These are phyloP conservation scores for Leucosticte australis DNA, from an alignment of 2,113 vertebrate species.

Conservation along the genomic window DNA sequence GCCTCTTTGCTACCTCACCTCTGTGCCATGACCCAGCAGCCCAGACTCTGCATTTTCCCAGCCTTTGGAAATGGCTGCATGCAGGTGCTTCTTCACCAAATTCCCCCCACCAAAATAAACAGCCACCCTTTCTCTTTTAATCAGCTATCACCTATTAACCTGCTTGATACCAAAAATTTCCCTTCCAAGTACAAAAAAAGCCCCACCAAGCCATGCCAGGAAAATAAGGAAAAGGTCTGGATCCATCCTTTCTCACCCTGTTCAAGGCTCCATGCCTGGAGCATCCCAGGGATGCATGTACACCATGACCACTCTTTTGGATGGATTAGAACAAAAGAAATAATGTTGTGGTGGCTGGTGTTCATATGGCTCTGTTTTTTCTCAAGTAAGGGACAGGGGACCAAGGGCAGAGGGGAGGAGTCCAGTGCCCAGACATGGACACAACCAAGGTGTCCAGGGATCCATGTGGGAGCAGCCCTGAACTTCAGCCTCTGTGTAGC, in stretches of 20 bases:
- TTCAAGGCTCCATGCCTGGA: neutral
- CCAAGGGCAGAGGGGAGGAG: neutral
- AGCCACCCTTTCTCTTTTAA: neutral
- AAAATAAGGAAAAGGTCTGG: neutral
- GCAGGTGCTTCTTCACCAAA: neutral
- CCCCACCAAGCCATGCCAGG: neutral
- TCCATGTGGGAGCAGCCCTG: neutral
- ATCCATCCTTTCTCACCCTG: neutral
- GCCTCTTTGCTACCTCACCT: neutral
- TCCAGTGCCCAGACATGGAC: fast-evolving
- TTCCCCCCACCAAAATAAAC: neutral
- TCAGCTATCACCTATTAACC: neutral
- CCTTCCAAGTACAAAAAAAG: neutral
- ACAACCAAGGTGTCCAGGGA: neutral
- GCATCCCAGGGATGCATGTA: fast-evolving
- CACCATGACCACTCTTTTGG: neutral
- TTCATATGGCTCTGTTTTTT: neutral
- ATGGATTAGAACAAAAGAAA: neutral
- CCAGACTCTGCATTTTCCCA: fast-evolving
- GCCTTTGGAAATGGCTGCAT: neutral
- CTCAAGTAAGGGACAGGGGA: neutral
- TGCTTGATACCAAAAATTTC: neutral
- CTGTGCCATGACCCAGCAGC: neutral
- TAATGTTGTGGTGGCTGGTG: neutral
- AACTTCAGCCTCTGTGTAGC: neutral